Conservation (phyloP, 1,140 invertebrate genomes). For the Sesamia nonagrioides region DNA sequence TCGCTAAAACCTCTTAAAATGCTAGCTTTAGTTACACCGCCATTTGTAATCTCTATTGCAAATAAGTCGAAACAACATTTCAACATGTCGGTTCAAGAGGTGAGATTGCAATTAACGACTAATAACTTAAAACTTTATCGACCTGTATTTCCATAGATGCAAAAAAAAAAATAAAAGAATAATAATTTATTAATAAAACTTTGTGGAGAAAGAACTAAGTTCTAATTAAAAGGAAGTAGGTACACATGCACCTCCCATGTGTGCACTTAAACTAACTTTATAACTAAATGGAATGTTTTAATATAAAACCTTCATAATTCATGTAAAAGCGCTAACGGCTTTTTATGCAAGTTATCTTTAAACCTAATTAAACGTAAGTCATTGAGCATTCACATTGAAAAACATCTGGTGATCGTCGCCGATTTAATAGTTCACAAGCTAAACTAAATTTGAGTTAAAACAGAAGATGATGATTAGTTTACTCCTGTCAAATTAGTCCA, state of each 20-base stretch:
- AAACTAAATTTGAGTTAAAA: too few species aligned
- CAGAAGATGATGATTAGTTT: too few species aligned
- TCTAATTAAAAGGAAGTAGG: too few species aligned
- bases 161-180: not conserved
- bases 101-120: slow-evolving; percentile 11
- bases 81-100: slow-evolving; percentile 13
- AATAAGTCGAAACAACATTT: slow-evolving; percentile 8
- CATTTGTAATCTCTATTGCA: slow-evolving; percentile 24
- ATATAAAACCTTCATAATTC: slow-evolving; percentile 12
- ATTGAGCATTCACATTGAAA: not conserved
- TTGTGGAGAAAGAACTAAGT: too few species aligned
- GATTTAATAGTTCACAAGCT: not conserved
- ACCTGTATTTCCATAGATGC: slow-evolving; percentile 17
- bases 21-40: not conserved
- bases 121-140: slow-evolving; percentile 9
- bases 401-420: not conserved
- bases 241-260: too few species aligned
- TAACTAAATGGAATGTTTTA: not conserved
- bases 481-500: too few species aligned
- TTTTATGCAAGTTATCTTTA: slow-evolving; percentile 10
- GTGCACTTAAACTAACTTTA: too few species aligned
- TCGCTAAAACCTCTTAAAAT: not conserved
- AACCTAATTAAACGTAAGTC: slow-evolving; percentile 5
- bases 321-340: slow-evolving; percentile 10
- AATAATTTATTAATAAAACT: too few species aligned